These are phyloP conservation scores for Arctocebus calabarensis DNA, from an alignment of 2,797 vertebrate species.

Conservation along the genomic window DNA sequence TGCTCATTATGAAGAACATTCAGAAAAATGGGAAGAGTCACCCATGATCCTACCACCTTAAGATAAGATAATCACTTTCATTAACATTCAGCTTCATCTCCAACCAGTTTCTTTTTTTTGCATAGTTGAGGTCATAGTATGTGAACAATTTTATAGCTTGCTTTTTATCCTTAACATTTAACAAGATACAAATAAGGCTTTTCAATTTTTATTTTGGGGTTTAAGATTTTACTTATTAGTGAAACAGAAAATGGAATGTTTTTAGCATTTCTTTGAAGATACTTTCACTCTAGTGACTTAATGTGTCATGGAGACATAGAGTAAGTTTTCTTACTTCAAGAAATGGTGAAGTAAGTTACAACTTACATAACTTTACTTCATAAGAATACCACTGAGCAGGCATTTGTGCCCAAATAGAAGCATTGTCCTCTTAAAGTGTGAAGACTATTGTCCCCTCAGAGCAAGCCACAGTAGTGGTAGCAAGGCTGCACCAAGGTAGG, in stretches of 20 bases:
- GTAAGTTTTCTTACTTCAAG: not conserved
- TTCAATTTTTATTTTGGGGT: slow-evolving; percentile 1
- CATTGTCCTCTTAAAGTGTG: not conserved
- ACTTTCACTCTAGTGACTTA: slow-evolving; percentile 6
- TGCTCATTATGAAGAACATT: not conserved
- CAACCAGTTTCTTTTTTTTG: slow-evolving; percentile 4
- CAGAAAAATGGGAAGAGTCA: not conserved
- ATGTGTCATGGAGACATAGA: not conserved
- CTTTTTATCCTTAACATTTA: slow-evolving; percentile 1
- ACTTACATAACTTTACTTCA: not conserved
- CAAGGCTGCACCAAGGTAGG: not conserved
- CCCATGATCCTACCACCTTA: not conserved
- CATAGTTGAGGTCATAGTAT: not conserved
- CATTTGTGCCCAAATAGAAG: not conserved
- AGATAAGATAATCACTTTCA: not conserved
- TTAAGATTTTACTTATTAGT: slow-evolving; percentile 18
- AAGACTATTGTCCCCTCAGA: not conserved
- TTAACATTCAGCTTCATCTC: not conserved
- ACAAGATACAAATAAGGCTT: slow-evolving; percentile 22
- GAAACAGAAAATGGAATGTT: slow-evolving; percentile 51
- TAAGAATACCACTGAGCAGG: not conserved
- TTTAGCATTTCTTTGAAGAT: slow-evolving; percentile 46
- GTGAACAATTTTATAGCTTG: not conserved
- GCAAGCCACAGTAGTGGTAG: not conserved
- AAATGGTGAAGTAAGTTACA: not conserved